Evolutionary conservation across 2,797 vertebrate genomes (phyloP).

Genomic region (Todus mexicanus): DNA sequence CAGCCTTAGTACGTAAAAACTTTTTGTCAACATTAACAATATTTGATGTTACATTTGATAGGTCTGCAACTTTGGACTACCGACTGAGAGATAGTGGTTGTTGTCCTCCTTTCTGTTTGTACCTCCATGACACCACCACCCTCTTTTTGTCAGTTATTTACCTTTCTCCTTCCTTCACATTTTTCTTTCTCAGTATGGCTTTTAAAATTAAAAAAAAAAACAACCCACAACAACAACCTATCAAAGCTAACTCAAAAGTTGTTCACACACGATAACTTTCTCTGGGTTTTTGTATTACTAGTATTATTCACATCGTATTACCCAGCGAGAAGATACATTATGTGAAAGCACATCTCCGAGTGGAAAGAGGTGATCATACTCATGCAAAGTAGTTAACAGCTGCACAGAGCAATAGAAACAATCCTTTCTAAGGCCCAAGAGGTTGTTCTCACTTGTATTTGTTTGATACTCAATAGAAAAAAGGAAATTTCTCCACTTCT

Average conservation of each 20-base stretch:
- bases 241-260: not conserved
- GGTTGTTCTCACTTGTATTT: not conserved
- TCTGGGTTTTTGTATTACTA: not conserved
- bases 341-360: not conserved
- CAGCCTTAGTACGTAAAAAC: not conserved
- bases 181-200: not conserved
- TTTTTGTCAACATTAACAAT: not conserved
- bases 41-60: not conserved
- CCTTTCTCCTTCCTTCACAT: not conserved
- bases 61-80: not conserved
- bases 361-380: not conserved
- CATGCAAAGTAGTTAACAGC: not conserved
- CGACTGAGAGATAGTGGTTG: fast-evolving
- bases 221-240: not conserved
- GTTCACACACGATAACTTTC: not conserved
- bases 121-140: not conserved
- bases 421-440: not conserved
- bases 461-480: not conserved
- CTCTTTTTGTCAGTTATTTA: not conserved
- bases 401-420: not conserved
- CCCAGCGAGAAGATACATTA: not conserved
- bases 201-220: not conserved
- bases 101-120: not conserved
- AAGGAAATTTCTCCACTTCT: not conserved
- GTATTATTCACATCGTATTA: not conserved